These are phyloP conservation scores for Drosophila bocki DNA, from an alignment of 1,140 invertebrate species.

Conservation along the genomic window DNA sequence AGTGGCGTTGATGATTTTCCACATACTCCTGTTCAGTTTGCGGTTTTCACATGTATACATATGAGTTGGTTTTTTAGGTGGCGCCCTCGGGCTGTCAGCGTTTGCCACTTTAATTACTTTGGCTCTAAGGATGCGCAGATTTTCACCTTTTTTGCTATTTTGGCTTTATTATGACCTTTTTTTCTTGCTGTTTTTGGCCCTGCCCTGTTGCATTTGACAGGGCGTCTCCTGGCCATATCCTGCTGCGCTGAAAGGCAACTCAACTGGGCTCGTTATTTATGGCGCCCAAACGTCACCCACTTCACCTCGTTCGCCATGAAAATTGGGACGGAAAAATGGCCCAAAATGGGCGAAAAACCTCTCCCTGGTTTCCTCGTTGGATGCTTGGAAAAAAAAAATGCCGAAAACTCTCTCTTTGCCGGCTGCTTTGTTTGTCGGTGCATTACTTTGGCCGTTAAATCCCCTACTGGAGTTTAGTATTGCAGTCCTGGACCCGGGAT, in stretches of 20 bases:
- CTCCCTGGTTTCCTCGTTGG: background rate
- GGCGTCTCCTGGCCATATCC: slow-evolving; percentile 9
- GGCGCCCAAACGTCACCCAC: slow-evolving; percentile 32
- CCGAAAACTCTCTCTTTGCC: slow-evolving; percentile 39
- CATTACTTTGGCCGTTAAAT: slow-evolving; percentile 80
- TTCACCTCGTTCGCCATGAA: slow-evolving; percentile 31
- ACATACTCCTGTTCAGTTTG: slow-evolving; percentile 35
- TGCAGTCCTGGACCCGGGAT: slow-evolving; percentile 21
- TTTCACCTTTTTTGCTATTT: slow-evolving; percentile 32
- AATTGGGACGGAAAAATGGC: slow-evolving; percentile 30
- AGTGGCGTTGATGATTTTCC: slow-evolving; percentile 5
- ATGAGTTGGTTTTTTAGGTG: slow-evolving; percentile 13
- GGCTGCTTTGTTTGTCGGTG: slow-evolving; percentile 79
- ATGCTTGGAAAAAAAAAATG: slow-evolving; percentile 2
- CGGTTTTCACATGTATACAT: slow-evolving; percentile 36
- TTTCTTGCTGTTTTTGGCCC: slow-evolving; percentile 15
- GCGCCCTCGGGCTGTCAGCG: slow-evolving; percentile 49
- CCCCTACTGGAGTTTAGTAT: slow-evolving; percentile 63
- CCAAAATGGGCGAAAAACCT: slow-evolving; percentile 30
- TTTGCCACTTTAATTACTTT: slow-evolving; percentile 78
- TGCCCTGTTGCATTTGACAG: slow-evolving; percentile 78
- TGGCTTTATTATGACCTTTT: slow-evolving; percentile 8
- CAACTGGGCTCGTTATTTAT: slow-evolving; percentile 78
- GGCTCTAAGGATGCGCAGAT: slow-evolving; percentile 67
- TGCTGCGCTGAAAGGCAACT: slow-evolving; percentile 63